Evolutionary conservation across 2,113 vertebrate species (phyloP), one percentile per base, ranked within the genome.

Genomic region (Nothobranchius furzeri): DNA sequence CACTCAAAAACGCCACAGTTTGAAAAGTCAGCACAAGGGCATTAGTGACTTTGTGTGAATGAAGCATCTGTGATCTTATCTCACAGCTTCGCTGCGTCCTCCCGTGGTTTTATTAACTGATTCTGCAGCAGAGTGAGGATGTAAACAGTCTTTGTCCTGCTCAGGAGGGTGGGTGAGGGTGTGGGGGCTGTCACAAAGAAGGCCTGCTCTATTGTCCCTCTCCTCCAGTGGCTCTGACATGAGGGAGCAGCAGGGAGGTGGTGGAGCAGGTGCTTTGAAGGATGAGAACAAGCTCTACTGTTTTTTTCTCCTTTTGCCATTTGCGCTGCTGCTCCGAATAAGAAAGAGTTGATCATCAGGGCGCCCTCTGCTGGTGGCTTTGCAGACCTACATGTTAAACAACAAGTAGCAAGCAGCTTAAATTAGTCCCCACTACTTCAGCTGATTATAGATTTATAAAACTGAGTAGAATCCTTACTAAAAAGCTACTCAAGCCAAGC

Each of bases 101-200:
- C 37, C 20, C 3, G n/a, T 40, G 4, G 37, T 40, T 45, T 25
- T 68, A 85, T 85, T 24, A 79, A 83, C 61, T n/a, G 14, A 24
- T 49, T 48, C 61, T 9, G 42, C 46, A 64, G 76, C 62, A 51
- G 60, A 45, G 43, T 45, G 8, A 30, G 60, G 47, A 20, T 49
- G 50, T 60, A 76, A 60, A 61, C 57, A 20, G 46, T 81, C 84
- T 88, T 87, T 89, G 84, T 89, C 84, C 82, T 60, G 53, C 59
- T 11, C 49, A 1, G 55, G 51, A 52, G 57, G 45, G 20, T 9
- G 45, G 54, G 45, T n/a, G 40, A 11, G 40, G 40, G 40, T 3
- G 40, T 8, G 40, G 43, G 10, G 0, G 57, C 30, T 17, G 13
- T 24, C 7, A 12, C 24, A 47, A 58, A 59, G 10, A 60, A 56